A percentile compares a stretch with the other conserved stretches of the same genome.
Evolutionary conservation across 2,113 vertebrate genomes (phyloP).

Genomic region (Chaetura pelagica): DNA sequence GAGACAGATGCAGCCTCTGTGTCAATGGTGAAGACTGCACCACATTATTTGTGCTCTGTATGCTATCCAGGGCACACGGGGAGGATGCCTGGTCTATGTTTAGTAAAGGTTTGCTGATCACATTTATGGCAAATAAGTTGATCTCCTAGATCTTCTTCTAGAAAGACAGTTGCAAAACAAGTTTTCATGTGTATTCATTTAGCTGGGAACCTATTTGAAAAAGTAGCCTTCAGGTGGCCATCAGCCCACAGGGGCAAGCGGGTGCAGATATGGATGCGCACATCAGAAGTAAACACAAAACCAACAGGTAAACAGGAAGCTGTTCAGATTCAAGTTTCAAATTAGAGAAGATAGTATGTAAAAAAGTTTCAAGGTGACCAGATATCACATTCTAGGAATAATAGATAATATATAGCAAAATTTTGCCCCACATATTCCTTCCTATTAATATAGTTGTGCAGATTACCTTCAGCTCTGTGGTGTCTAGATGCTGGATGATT

Average conservation of each 20-base stretch:
- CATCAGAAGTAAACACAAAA: background rate
- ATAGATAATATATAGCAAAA: background rate
- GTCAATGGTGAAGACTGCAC: background rate
- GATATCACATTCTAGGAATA: background rate
- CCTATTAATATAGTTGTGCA: background rate
- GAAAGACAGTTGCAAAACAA: background rate
- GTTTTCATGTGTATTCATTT: rapidly evolving
- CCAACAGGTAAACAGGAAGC: background rate
- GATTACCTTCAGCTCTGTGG: background rate
- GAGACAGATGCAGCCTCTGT: background rate
- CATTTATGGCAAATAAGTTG: background rate
- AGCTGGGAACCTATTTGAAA: background rate
- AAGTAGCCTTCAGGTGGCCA: background rate
- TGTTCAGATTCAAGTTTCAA: background rate
- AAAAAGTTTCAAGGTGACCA: background rate
- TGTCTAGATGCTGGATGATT: background rate
- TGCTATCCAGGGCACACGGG: too few relatives aligned
- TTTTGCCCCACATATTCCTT: background rate
- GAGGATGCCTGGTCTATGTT: background rate
- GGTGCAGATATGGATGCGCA: background rate
- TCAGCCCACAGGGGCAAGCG: background rate
- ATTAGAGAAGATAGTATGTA: background rate
- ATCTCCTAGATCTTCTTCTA: background rate
- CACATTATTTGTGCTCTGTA: background rate
- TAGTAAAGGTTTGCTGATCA: background rate